phyloP scores from a whole-genome alignment of 2,797 vertebrate genomes.

The Crocodylus rhombifer region DNA sequence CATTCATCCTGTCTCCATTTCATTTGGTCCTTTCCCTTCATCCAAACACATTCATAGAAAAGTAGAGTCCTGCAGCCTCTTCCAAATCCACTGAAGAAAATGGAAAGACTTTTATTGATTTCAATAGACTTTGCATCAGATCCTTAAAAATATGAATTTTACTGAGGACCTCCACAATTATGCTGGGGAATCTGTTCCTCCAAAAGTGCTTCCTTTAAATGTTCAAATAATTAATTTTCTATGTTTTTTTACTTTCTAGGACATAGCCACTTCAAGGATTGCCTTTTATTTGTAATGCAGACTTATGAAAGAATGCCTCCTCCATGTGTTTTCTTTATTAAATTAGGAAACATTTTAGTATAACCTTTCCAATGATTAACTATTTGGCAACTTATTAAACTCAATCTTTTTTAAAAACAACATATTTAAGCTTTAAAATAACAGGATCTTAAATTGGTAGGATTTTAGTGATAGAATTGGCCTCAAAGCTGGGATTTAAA shows the following conservation, averaged over 20 bases:
- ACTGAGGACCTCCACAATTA: neutral
- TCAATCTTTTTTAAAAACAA: conserved; percentile 33
- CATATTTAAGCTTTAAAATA: conserved; percentile 55
- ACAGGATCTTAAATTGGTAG: conserved; percentile 40
- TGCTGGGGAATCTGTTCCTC: neutral
- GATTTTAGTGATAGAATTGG: conserved; percentile 42
- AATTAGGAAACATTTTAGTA: neutral
- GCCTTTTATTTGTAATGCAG: neutral
- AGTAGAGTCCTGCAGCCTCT: neutral
- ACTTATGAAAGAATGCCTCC: neutral
- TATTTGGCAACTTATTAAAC: conserved; percentile 1
- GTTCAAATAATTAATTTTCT: neutral
- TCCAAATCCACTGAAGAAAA: neutral
- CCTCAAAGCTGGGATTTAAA: conserved; percentile 62
- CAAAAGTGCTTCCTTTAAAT: neutral
- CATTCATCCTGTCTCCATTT: neutral
- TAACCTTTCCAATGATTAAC: neutral
- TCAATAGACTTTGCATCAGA: neutral
- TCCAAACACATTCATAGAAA: neutral
- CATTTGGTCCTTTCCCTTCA: neutral
- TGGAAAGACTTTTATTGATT: neutral
- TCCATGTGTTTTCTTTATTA: neutral
- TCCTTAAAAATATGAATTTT: neutral
- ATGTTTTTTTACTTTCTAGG: neutral
- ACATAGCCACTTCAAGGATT: neutral